phyloP scores from a whole-genome alignment of 2,888 invertebrate genomes.

The Thymelicus lineola region DNA sequence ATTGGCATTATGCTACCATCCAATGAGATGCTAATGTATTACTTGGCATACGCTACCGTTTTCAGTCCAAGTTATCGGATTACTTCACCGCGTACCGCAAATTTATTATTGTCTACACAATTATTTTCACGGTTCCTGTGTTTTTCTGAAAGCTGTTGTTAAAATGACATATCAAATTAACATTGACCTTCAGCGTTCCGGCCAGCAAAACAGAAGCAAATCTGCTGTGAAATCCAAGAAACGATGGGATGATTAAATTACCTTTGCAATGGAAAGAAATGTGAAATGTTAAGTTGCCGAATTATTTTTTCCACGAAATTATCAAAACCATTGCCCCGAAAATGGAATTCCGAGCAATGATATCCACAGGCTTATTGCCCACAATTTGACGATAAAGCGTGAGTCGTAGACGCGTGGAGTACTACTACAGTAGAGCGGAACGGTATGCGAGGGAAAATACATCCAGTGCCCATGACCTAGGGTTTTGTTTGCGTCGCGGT shows the following conservation, averaged over 20 bases:
- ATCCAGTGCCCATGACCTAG: constrained; percentile 76
- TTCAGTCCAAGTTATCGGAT: constrained; percentile 64
- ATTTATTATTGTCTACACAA: constrained; percentile 53
- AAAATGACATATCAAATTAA: constrained; percentile 49
- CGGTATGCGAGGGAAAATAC: constrained; percentile 66
- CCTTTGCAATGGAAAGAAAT: constrained; percentile 28
- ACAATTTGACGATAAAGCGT: constrained; percentile 55
- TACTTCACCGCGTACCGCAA: constrained; percentile 50
- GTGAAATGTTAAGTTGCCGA: constrained; percentile 9
- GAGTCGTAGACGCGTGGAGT: constrained; percentile 49
- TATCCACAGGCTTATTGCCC: constrained; percentile 48
- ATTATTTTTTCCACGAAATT: constrained; percentile 21
- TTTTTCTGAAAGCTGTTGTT: constrained; percentile 46
- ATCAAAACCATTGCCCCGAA: constrained; percentile 45
- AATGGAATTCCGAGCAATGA: constrained; percentile 48
- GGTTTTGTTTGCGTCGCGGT: constrained; percentile 76
- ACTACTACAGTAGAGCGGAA: constrained; percentile 42
- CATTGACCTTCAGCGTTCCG: constrained; percentile 53
- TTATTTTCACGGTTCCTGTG: constrained; percentile 55
- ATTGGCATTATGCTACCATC: constrained; percentile 58
- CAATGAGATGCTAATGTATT: constrained; percentile 80
- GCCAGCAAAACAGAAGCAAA: constrained; percentile 27
- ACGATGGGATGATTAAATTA: constrained; percentile 23
- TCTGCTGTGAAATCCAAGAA: constrained; percentile 36
- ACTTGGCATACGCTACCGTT: constrained; percentile 73